Percentiles rank a stretch among this genome's conserved stretches.
Conservation (phyloP, 2,888 invertebrate genomes). For the Keiferia lycopersicella region DNA sequence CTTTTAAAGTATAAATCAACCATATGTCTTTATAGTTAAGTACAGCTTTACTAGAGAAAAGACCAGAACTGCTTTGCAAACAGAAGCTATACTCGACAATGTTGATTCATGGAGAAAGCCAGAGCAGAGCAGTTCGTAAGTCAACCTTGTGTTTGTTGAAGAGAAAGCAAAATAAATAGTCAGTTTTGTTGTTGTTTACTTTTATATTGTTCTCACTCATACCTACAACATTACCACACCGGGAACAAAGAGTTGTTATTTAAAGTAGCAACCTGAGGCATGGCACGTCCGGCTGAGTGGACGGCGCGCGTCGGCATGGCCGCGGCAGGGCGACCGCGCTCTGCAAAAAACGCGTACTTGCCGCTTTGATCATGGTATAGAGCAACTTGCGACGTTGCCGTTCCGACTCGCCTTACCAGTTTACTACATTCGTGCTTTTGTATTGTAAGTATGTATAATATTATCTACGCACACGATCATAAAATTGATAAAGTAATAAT, state of each 20-base stretch:
- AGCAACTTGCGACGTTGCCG: constrained; percentile 60
- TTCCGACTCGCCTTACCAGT: constrained; percentile 38
- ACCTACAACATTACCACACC: constrained; percentile 23
- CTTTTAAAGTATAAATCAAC: background rate
- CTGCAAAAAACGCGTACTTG: constrained; percentile 58
- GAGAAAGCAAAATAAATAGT: constrained; percentile 21
- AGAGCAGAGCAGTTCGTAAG: constrained; percentile 17
- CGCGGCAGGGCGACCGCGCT: constrained; percentile 35
- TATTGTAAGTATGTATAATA: constrained; percentile 5
- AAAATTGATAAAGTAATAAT: constrained; percentile 20
- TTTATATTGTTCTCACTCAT: constrained; percentile 25
- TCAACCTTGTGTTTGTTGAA: constrained; percentile 18
- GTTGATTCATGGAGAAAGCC: constrained; percentile 22
- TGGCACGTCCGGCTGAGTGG: constrained; percentile 47
- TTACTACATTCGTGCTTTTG: constrained; percentile 22
- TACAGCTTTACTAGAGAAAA: background rate
- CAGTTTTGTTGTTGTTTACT: constrained; percentile 23
- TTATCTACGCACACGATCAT: constrained; percentile 17
- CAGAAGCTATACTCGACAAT: constrained; percentile 10
- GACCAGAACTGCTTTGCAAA: background rate
- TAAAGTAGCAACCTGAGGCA: constrained; percentile 31
- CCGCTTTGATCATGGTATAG: constrained; percentile 49
- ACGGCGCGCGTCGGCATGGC: constrained; percentile 51
- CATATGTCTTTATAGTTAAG: background rate
- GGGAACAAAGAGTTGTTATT: constrained; percentile 24